phyloP scores from a whole-genome alignment of 1,140 invertebrate genomes.

The Vanessa tameamea region DNA sequence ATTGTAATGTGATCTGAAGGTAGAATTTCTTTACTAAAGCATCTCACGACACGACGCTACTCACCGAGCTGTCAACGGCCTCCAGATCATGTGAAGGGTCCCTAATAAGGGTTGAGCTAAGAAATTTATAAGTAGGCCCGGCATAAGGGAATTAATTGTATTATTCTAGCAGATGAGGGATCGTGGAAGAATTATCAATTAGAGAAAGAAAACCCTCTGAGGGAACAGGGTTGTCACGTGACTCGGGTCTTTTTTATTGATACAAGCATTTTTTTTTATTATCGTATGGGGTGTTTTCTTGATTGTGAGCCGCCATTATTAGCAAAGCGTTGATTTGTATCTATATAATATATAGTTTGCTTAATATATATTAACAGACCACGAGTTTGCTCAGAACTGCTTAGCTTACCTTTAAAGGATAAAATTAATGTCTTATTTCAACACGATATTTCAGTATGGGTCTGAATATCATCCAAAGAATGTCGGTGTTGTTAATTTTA shows the following conservation, averaged over 20 bases:
- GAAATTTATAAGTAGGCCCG: constrained; percentile 66
- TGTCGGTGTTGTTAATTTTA: too few relatives aligned
- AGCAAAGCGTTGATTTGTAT: too few relatives aligned
- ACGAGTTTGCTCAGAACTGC: too few relatives aligned
- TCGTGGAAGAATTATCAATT: constrained; percentile 80
- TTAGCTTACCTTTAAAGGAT: too few relatives aligned
- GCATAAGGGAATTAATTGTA: constrained; percentile 80
- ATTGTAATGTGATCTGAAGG: not conserved
- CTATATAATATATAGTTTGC: too few relatives aligned
- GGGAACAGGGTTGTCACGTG: constrained; percentile 9
- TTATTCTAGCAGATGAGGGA: constrained; percentile 76
- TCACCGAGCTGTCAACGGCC: not conserved
- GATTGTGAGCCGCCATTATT: too few relatives aligned
- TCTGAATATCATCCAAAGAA: too few relatives aligned
- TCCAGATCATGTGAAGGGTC: constrained; percentile 34
- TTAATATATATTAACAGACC: too few relatives aligned
- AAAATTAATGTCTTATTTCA: too few relatives aligned
- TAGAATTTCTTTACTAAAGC: not conserved
- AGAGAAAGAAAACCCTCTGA: constrained; percentile 70
- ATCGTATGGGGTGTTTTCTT: too few relatives aligned
- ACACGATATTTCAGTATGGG: too few relatives aligned
- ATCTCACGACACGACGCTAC: not conserved
- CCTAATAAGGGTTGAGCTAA: constrained; percentile 56
- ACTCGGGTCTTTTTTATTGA: not conserved
- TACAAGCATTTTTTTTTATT: not conserved